Evolutionary conservation across 2,888 invertebrate species (phyloP).

Genomic region (Anthoptus insignis): DNA sequence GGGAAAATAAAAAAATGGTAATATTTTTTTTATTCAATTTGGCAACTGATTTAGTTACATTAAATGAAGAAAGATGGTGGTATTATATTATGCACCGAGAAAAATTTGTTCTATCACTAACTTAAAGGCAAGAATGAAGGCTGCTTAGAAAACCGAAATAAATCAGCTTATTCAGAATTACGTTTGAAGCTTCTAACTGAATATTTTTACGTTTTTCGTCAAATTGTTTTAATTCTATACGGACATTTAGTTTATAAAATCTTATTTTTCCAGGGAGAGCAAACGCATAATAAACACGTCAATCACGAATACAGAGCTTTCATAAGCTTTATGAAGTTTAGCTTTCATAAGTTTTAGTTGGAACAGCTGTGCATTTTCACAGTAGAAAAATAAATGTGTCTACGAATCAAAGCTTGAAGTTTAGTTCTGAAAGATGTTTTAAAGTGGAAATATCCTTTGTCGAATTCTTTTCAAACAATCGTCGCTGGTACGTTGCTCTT

Average conservation of each 20-base stretch:
- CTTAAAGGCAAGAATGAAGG: neutral
- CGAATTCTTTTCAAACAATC: slow-evolving; percentile 59
- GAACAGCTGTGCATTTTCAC: slow-evolving; percentile 52
- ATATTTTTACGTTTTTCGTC: neutral
- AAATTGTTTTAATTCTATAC: slow-evolving; percentile 1
- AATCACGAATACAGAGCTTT: slow-evolving; percentile 33
- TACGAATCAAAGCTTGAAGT: slow-evolving; percentile 24
- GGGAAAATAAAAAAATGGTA: too few relatives aligned
- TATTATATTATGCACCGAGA: too few relatives aligned
- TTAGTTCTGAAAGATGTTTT: slow-evolving; percentile 34
- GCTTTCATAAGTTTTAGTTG: slow-evolving; percentile 46
- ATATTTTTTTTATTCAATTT: too few relatives aligned
- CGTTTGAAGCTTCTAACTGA: neutral
- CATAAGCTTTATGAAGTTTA: slow-evolving; percentile 46
- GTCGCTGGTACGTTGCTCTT: slow-evolving; percentile 48
- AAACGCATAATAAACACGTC: slow-evolving; percentile 36
- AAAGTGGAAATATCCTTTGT: slow-evolving; percentile 54
- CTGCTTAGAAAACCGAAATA: neutral
- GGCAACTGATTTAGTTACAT: too few relatives aligned
- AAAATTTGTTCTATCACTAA: too few relatives aligned
- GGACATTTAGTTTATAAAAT: slow-evolving; percentile 20
- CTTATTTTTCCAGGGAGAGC: slow-evolving; percentile 8
- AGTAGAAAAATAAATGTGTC: slow-evolving; percentile 46
- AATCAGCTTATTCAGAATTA: neutral
- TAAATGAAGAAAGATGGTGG: too few relatives aligned